Conservation (phyloP, 2,888 invertebrate species). For the Lobophora halterata region DNA sequence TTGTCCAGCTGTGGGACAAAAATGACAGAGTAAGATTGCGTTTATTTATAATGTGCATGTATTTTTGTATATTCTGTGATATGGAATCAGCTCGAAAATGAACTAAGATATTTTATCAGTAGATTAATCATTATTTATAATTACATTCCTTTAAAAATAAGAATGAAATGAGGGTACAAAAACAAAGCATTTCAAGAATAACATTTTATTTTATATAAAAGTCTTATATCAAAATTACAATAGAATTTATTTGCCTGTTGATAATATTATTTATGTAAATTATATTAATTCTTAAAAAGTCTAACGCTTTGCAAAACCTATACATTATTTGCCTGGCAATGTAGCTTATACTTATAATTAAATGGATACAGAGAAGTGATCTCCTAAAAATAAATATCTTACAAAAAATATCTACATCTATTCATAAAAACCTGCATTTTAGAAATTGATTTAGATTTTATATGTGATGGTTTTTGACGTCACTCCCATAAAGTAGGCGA, state of each 20-base stretch:
- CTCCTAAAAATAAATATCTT: slow-evolving; percentile 28
- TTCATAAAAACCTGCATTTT: no score
- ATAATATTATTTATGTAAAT: background rate
- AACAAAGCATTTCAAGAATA: slow-evolving; percentile 23
- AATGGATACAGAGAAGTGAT: slow-evolving; percentile 26
- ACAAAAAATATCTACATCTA: slow-evolving; percentile 9
- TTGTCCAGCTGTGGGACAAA: no score
- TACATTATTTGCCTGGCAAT: slow-evolving; percentile 10
- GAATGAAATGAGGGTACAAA: slow-evolving; percentile 34
- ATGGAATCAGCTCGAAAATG: slow-evolving; percentile 26
- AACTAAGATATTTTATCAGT: no score
- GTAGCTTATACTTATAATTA: slow-evolving; percentile 14
- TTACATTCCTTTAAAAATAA: slow-evolving; percentile 25
- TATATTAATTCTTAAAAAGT: no score
- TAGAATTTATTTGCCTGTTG: slow-evolving; percentile 25
- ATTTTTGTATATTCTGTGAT: slow-evolving; percentile 19
- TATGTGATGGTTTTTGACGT: no score
- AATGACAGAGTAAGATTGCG: no score
- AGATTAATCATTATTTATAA: slow-evolving; percentile 16
- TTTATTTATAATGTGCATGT: slow-evolving; percentile 13
- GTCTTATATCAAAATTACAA: slow-evolving; percentile 37
- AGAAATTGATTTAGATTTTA: no score
- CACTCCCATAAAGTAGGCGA: no score
- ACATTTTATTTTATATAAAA: slow-evolving; percentile 27
- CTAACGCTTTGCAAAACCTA: no score